Evolutionary conservation across 1,140 invertebrate genomes (phyloP).

Genomic region (Cydia pomonella): DNA sequence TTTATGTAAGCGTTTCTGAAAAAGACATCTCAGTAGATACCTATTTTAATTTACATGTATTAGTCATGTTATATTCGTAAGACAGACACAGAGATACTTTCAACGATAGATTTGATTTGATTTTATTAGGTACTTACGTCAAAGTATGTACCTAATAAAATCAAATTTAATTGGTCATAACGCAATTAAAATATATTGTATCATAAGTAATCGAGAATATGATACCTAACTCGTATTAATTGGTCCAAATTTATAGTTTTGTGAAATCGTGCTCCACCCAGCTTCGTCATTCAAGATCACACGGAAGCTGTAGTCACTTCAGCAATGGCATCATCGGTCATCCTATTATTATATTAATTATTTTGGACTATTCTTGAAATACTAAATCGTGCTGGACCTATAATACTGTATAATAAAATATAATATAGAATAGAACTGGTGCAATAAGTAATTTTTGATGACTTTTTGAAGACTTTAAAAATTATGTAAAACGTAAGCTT

Average conservation of each 20-base stretch:
- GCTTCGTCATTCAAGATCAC: conserved; percentile 24
- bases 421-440: not conserved
- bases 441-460: conserved; percentile 7
- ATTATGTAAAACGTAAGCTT: no score
- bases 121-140: not conserved
- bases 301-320: conserved; percentile 19
- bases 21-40: no score
- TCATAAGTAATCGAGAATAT: not conserved
- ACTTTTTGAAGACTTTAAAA: no score
- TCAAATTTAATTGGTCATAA: not conserved
- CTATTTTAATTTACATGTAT: no score
- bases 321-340: conserved; percentile 27
- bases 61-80: no score
- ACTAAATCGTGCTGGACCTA: conserved; percentile 16
- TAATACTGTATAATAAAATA: not conserved
- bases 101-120: not conserved
- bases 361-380: conserved; percentile 12
- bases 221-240: not conserved
- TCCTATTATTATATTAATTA: conserved; percentile 26
- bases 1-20: no score
- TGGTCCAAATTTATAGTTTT: conserved; percentile 24
- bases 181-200: not conserved
- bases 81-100: no score
- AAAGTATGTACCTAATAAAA: not conserved
- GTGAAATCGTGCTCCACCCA: conserved; percentile 5